Evolutionary conservation across 2,888 invertebrate genomes (phyloP), one percentile per base, ranked within the genome.

Genomic region (Apamea sordens): DNA sequence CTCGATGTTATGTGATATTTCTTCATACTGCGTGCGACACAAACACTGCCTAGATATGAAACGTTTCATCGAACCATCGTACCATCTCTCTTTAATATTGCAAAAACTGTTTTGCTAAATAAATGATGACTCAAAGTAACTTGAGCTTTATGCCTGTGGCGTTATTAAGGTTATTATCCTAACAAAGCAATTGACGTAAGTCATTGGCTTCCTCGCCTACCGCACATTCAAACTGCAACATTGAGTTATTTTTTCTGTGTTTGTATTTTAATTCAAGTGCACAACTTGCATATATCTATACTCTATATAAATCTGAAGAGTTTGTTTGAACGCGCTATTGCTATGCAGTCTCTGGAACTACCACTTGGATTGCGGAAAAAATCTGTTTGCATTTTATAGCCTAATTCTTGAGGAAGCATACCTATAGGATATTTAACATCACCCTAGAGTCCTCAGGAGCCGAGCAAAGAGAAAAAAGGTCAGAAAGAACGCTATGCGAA

Each of bases 121-220:
- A 85, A 63, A 61, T 82, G 87, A 86, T 87, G 86, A 87, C 76
- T 82, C 64, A 59, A 85, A 71, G 87, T 76, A 87, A 86, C 76
- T 85, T 79, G 73, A 87, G 87, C 87, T 85, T 86, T 82, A 74
- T 75, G 65, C 50, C 78, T 21, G 64, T 85, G 75, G 67, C 70
- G 70, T 85, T 76, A 85, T 85, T 86, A 84, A 73, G 76, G 85
- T 80, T 74, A 74, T 80, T 76, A 71, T 86, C 68, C 71, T 84
- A 84, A 86, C 86, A 84, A 74, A 71, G 86, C 86, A 85, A 86
- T 80, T 80, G 79, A 63, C 41, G 50, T 69, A 65, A 77, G 86
- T 84, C 86, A 77, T 84, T 86, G 76, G 73, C 86, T 73, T 78
- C 47, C 69, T 68, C 61, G 78, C 71, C 73, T 82, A 77, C 63